Conservation (phyloP, 2,113 vertebrate species). For the Cyanocitta stelleri region DNA sequence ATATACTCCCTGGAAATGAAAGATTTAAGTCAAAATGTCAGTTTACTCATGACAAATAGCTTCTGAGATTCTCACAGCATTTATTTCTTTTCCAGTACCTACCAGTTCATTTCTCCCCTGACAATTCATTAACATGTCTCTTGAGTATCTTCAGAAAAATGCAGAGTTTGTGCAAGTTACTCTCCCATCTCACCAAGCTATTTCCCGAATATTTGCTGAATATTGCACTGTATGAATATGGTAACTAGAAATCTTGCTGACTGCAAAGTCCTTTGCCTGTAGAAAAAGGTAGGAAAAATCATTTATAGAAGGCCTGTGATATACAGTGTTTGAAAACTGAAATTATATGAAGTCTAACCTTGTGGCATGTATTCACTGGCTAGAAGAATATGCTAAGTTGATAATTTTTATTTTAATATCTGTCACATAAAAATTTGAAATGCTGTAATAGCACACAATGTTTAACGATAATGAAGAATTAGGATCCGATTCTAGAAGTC, state of each 20-base stretch:
- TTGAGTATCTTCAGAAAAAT: neutral
- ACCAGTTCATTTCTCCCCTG: neutral
- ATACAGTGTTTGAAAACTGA: neutral
- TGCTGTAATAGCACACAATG: neutral
- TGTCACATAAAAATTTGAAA: neutral
- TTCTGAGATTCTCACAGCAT: neutral
- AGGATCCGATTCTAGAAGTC: neutral
- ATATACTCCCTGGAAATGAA: neutral
- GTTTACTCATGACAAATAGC: neutral
- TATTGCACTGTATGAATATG: neutral
- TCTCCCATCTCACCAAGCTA: neutral
- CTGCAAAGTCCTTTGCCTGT: neutral
- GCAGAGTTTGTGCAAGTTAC: neutral
- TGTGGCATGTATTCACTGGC: neutral
- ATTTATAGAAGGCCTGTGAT: neutral
- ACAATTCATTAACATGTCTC: neutral
- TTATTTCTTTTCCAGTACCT: neutral
- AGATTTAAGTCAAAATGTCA: neutral
- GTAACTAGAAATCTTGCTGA: neutral
- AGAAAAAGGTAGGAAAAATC: neutral
- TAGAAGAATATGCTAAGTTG: neutral
- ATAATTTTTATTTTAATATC: neutral
- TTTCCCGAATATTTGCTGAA: neutral
- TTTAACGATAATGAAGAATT: neutral
- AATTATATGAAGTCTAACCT: neutral